Percentiles rank a stretch among this genome's conserved stretches.
Evolutionary conservation across 2,113 vertebrate genomes (phyloP).

Genomic region (Sylvilagus bachmani): DNA sequence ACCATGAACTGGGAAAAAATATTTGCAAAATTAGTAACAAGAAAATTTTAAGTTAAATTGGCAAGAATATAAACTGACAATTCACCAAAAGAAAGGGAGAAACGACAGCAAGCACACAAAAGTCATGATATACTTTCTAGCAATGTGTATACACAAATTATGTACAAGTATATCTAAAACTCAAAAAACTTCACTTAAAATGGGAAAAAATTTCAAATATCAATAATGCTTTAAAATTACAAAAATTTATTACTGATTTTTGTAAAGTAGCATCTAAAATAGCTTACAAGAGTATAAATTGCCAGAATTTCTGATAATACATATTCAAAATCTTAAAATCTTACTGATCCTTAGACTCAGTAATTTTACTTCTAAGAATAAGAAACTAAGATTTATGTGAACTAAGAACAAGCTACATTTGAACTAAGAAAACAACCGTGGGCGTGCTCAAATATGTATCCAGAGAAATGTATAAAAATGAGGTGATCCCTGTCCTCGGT

Average conservation of each 20-base stretch:
- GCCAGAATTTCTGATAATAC: background rate
- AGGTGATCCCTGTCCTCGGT: background rate
- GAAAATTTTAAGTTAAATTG: constrained; percentile 45
- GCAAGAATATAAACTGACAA: background rate
- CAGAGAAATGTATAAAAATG: background rate
- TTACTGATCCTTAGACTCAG: background rate
- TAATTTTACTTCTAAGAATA: constrained; percentile 45
- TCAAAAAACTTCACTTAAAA: constrained; percentile 39
- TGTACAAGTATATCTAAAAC: background rate
- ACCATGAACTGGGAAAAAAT: background rate
- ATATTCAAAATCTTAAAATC: constrained; percentile 43
- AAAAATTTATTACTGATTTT: constrained; percentile 2
- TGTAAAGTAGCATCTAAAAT: constrained; percentile 12
- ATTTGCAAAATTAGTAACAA: background rate
- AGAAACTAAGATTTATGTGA: background rate
- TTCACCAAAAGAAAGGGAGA: constrained; percentile 14
- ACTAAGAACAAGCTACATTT: background rate
- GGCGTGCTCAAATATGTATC: background rate
- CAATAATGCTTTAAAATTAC: constrained; percentile 13
- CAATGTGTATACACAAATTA: background rate
- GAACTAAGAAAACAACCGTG: constrained; percentile 32
- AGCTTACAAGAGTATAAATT: background rate
- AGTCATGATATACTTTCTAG: background rate
- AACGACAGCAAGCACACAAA: background rate
- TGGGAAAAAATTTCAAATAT: constrained; percentile 5